phyloP scores from a whole-genome alignment of 2,113 vertebrate species.

The Orthochromis indermauri region DNA sequence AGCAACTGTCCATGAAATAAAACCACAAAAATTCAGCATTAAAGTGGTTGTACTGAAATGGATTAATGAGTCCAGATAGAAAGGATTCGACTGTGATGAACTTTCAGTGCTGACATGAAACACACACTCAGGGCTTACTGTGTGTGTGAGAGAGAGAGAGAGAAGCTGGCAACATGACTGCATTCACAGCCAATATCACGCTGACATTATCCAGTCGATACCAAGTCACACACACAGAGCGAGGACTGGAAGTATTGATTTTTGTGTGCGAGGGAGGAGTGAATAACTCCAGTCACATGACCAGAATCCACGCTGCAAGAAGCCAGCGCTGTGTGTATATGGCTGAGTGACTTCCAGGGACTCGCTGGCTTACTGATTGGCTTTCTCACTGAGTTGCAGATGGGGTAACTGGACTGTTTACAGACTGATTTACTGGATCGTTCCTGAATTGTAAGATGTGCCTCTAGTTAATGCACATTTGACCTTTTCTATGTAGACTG shows the following conservation, averaged over 20 bases:
- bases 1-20: neutral
- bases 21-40: neutral
- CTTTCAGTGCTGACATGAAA: neutral
- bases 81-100: neutral
- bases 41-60: neutral
- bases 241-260: conserved; percentile 45
- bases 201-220: conserved; percentile 51
- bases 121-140: neutral
- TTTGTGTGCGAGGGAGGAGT: conserved; percentile 26
- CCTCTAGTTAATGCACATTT: neutral
- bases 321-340: neutral
- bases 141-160: neutral
- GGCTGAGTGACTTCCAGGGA: neutral
- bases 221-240: conserved; percentile 15
- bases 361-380: neutral
- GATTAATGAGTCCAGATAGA: neutral
- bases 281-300: conserved; percentile 38
- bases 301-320: conserved; percentile 1
- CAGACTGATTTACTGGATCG: neutral
- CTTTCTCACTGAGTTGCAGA: neutral
- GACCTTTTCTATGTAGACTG: neutral
- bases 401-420: neutral
- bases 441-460: neutral
- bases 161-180: conserved; percentile 37
- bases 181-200: conserved; percentile 43